Evolutionary conservation across 1,140 invertebrate genomes (phyloP), one percentile per base, ranked within the genome.

Genomic region (Papilio dardanus): DNA sequence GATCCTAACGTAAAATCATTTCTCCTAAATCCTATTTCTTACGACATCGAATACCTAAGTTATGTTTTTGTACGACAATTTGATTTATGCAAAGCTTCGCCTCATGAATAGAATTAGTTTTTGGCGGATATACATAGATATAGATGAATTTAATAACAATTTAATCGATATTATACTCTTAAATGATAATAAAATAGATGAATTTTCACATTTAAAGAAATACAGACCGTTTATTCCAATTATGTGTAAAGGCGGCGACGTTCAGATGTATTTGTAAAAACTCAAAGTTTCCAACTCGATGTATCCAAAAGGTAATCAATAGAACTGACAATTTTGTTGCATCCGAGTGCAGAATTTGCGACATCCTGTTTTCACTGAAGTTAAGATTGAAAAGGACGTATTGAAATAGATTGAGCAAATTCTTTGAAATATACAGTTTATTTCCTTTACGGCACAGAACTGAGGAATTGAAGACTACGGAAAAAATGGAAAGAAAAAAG

Each of bases 41-140:
- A 62, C 54, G 12, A 62, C 30, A 62, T 28, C 10, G 24, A 62
- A 24, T 54, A 54, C 50, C 21, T 54, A 54, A 54, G 50, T 54
- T 54, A 54, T 54, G 50, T 54, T 10, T 12, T 28, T 12, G 8
- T 28, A 54, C 4, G 10, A 54, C 42, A 19, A 46, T 46, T 16
- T 46, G 42, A 50, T 62, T 14, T 62, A 28, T 1, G 3, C 16
- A 14, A 4, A 30, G 54, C 3, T 1, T 16, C 2, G 10, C 4
- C 30, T 28, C 30, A 2, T 14, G 24, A 62, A 12, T 24, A 10
- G 19, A 16, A 19, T 46, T 5, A 21, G n/a, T 50, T 12, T 37
- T 14, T 37, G 1, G 35, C 8, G 10, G 3, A 14, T 37, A 37
- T n/a, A n/a, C n/a, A n/a, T n/a, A n/a, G n/a, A n/a, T n/a, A n/a